Evolutionary conservation across 2,113 vertebrate genomes (phyloP).

Genomic region (Bombycilla garrulus): DNA sequence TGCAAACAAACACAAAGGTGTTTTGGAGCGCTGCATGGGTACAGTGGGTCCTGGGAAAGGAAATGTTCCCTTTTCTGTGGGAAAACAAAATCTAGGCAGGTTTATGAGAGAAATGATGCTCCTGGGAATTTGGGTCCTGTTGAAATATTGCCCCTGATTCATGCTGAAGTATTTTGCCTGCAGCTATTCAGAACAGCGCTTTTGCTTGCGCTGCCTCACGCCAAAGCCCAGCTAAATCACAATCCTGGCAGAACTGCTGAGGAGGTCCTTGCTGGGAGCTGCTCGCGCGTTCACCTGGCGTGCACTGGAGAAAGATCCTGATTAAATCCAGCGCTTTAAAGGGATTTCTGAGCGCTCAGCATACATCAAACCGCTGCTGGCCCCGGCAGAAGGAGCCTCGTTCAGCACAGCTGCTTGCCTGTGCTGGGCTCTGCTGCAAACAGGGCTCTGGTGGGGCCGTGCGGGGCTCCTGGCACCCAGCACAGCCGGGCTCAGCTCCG

Average conservation of each 20-base stretch:
- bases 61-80: background rate
- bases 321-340: background rate
- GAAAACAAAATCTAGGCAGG: background rate
- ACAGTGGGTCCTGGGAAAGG: background rate
- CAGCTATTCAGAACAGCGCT: background rate
- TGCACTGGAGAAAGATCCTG: background rate
- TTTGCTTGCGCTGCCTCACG: background rate
- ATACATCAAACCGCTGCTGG: background rate
- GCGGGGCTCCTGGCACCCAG: background rate
- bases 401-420: background rate
- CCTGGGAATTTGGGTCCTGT: background rate
- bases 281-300: background rate
- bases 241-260: background rate
- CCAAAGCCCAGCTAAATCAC: background rate
- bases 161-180: background rate
- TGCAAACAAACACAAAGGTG: fast-evolving
- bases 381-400: background rate
- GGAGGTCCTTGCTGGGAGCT: background rate
- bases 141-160: background rate
- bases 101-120: background rate
- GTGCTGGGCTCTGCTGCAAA: background rate
- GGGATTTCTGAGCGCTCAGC: background rate
- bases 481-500: fast-evolving
- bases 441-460: too few relatives aligned
- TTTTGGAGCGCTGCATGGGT: background rate